Evolutionary conservation across 2,113 vertebrate species (phyloP), one percentile per base, ranked within the genome.

Genomic region (Orycteropus afer): DNA sequence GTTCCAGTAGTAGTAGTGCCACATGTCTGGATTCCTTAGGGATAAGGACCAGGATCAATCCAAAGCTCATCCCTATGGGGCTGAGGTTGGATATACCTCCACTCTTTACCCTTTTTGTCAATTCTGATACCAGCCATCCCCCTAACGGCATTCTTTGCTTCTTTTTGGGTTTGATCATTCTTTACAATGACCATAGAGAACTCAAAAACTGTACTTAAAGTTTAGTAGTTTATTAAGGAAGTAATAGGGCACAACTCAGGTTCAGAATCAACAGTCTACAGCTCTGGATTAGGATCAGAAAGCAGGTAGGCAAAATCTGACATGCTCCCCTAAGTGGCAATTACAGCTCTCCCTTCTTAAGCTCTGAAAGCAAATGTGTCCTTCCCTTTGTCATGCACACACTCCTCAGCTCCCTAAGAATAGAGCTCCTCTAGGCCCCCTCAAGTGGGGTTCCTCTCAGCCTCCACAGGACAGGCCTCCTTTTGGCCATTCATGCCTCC

Each of bases 1-100:
- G 17, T 7, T 0, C 1, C 7, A 18, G 34, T 37, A 69, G 15
- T 37, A 17, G 65, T 14, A 12, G 61, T 12, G 1, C 9, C 23
- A 6, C 34, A 37, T 37, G 34, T 37, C 34, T 37, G 6, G n/a
- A 37, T 69, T 37, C 34, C 65, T 69, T 20, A 69, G 65, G 17
- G 34, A 37, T 18, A 37, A 69, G 34, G n/a, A 67, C 27, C 27
- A 32, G 61, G 25, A 67, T 67, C 34, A 63, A 13, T 23, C 14
- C 63, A 8, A 17, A 67, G 32, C 63, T 67, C 32, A 34, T 32
- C n/a, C 15, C 32, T 67, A 3, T 67, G 13, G 14, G 34, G 32
- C 14, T 2, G 63, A 67, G 27, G 34, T 37, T 34, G 20, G 34
- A 69, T 7, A 20, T 37, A 37, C 14, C 65, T 69, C 29, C 32